Evolutionary conservation across 2,797 vertebrate genomes (phyloP), one percentile per base, ranked within the genome.

Genomic region (Mormyrus hasselquistii): DNA sequence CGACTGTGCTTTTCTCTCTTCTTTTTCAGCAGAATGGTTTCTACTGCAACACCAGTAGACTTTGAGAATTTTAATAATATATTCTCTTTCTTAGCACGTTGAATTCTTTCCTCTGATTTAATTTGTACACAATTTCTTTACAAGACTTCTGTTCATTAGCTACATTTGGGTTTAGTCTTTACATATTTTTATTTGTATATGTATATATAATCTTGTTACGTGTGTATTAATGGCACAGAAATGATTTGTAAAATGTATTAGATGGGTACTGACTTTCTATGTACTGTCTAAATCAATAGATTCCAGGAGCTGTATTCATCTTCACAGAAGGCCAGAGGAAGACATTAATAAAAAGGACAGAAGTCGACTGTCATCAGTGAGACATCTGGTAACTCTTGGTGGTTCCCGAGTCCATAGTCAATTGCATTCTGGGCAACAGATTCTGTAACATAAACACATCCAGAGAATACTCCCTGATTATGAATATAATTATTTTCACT

Each of bases 321-420:
- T 82, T 82, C 19, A 82, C 7, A 47, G n/a, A n/a, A 47, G 19
- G 19, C 76, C 76, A 82, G 47, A 82, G 19, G 38, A 82, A n/a
- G 19, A 9, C 19, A 82, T 44, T 82, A 82, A 82, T 82, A n/a
- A 82, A 79, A 79, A 79, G 41, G 73, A 82, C 76, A 82, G 76
- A 82, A n/a, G 38, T 82, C 3, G 76, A 41, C 76, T 22, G 41
- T 82, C 76, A n/a, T 47, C 76, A 47, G 76, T 22, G 19, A 73
- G 65, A 47, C 76, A n/a, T 82, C 38, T 82, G 76, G 38, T 47
- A 19, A 19, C 76, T 79, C 73, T 38, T 6, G 38, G 38, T 19
- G 8, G 22, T 47, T 47, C 76, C 38, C 2, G 16, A n/a, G 76
- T 47, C 41, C 76, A n/a, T 9, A 79, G 73, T n/a, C 38, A 47